phyloP scores from a whole-genome alignment of 2,113 vertebrate genomes.

The Calonectris borealis region DNA sequence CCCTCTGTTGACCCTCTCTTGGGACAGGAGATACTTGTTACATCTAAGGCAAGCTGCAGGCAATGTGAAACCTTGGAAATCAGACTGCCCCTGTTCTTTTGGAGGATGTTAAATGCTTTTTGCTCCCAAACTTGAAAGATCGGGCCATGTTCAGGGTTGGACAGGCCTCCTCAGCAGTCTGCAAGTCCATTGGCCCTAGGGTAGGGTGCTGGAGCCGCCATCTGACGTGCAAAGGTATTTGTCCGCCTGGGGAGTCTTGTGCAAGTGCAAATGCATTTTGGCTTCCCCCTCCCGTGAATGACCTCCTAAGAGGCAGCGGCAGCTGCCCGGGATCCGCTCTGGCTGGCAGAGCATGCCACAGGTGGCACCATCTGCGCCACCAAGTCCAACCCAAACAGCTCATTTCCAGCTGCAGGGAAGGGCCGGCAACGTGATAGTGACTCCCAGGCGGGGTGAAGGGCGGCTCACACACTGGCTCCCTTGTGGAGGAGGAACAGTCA shows the following conservation, averaged over 20 bases:
- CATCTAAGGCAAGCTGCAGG: not conserved
- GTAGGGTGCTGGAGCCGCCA: not conserved
- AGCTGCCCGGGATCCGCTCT: not conserved
- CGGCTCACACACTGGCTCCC: slow-evolving; percentile 4
- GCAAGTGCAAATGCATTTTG: not conserved
- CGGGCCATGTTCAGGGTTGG: not conserved
- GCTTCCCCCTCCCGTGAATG: not conserved
- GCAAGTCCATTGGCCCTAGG: not conserved
- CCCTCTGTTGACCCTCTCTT: not conserved
- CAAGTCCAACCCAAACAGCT: slow-evolving; percentile 13
- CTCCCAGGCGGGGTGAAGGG: not conserved
- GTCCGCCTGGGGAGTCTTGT: not conserved
- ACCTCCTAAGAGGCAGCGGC: not conserved
- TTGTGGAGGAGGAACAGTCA: slow-evolving; percentile 37
- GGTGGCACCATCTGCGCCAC: slow-evolving; percentile 36
- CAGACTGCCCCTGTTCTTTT: not conserved
- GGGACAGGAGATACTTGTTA: not conserved
- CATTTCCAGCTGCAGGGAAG: slow-evolving; percentile 11
- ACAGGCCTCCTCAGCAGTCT: not conserved
- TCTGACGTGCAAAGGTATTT: not conserved
- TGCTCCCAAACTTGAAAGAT: not conserved
- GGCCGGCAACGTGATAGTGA: not conserved
- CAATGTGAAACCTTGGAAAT: not conserved
- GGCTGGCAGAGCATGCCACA: not conserved
- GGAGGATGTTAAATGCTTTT: not conserved